These are phyloP conservation scores for Falco biarmicus DNA, from an alignment of 2,797 vertebrate species.

Conservation along the genomic window DNA sequence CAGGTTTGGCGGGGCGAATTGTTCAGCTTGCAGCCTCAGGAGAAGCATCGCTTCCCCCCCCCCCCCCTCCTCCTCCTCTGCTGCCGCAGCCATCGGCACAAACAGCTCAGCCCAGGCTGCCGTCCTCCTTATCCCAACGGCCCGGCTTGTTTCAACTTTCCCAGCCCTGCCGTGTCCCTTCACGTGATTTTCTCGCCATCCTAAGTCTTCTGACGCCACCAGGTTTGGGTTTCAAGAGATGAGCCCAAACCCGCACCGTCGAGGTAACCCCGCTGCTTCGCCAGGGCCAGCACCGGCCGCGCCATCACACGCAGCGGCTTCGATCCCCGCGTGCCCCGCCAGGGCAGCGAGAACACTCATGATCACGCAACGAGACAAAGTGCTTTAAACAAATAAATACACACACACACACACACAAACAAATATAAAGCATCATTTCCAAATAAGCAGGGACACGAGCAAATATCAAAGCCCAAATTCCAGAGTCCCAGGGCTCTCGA, in stretches of 20 bases:
- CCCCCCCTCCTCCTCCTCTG: not conserved
- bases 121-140: not conserved
- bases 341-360: accelerated
- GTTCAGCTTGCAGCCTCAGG: not conserved
- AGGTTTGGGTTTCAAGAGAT: not conserved
- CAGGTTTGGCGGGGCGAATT: not conserved
- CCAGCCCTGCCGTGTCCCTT: accelerated
- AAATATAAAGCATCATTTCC: too few relatives aligned
- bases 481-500: not conserved
- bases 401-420: not conserved
- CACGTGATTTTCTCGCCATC: not conserved
- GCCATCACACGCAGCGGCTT: accelerated
- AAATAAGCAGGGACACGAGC: not conserved
- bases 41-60: not conserved
- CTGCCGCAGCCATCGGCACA: not conserved
- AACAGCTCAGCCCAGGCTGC: not conserved
- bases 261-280: not conserved
- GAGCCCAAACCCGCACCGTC: accelerated
- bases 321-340: not conserved
- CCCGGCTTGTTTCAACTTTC: too few relatives aligned
- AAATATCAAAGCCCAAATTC: constrained; percentile 21
- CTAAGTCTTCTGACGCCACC: not conserved
- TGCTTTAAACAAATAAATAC: not conserved
- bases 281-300: not conserved
- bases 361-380: not conserved